Percentiles rank a stretch among this genome's conserved stretches.
phyloP scores from a whole-genome alignment of 1,140 invertebrate genomes.

The Aphelenchoides fujianensis region DNA sequence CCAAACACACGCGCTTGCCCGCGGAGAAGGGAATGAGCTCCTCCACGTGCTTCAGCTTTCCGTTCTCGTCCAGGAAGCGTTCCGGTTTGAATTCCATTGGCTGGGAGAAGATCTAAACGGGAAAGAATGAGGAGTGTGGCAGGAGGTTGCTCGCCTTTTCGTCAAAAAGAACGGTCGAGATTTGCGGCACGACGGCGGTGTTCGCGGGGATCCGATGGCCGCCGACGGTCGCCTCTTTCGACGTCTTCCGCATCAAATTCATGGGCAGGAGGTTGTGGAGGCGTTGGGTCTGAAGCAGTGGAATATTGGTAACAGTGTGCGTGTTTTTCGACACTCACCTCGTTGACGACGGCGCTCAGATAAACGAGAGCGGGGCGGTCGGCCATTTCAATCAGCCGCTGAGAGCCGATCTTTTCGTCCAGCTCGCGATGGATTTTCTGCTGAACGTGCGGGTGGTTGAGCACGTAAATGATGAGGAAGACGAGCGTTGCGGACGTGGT shows the following conservation, averaged over 20 bases:
- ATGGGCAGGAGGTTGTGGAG: conserved; percentile 3
- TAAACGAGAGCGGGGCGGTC: conserved; percentile 13
- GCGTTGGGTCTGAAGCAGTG: background rate
- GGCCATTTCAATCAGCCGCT: conserved; percentile 13
- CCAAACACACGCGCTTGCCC: conserved; percentile 25
- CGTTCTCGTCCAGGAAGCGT: conserved; percentile 18
- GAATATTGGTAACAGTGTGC: background rate
- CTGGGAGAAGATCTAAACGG: conserved; percentile 7
- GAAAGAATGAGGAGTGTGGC: background rate
- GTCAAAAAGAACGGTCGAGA: conserved; percentile 5
- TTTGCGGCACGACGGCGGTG: conserved; percentile 11
- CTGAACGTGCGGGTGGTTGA: conserved; percentile 22
- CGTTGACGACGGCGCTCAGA: conserved; percentile 30
- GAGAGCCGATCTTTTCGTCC: conserved; percentile 5
- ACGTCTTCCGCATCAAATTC: background rate
- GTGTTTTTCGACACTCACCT: too few species aligned
- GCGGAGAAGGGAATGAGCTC: conserved; percentile 23
- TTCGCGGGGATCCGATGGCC: background rate
- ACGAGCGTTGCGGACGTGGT: conserved; percentile 20
- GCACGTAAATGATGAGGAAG: conserved; percentile 20
- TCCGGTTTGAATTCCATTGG: conserved; percentile 21
- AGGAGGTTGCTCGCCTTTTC: background rate
- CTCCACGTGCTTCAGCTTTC: background rate
- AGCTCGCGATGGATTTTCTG: conserved; percentile 23
- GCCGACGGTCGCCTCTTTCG: background rate